These are phyloP conservation scores for Hylomyscus alleni DNA, from an alignment of 2,797 vertebrate genomes.

Conservation along the genomic window DNA sequence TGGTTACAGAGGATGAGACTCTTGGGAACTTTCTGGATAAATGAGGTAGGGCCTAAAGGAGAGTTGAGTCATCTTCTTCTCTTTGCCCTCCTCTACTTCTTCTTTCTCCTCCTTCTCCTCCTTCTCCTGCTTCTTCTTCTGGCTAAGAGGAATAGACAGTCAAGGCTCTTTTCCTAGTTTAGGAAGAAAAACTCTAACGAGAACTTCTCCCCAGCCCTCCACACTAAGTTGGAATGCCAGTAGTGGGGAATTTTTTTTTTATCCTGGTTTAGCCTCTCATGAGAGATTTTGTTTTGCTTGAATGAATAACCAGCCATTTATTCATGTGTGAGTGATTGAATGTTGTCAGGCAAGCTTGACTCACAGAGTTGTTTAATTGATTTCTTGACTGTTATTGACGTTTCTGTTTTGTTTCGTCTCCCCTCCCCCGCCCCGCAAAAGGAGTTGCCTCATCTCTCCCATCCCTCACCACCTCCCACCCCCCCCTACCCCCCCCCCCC, in stretches of 20 bases:
- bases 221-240: neutral
- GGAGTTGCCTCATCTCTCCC: neutral
- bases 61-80: neutral
- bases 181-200: neutral
- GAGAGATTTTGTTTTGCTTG: neutral
- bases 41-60: too few relatives aligned
- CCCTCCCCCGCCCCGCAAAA: neutral
- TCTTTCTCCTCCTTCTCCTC: neutral
- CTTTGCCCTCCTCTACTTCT: neutral
- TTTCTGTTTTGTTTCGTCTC: neutral
- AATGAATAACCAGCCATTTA: neutral
- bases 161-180: neutral
- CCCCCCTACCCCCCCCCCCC: too few relatives aligned
- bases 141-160: neutral
- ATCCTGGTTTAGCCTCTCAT: neutral
- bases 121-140: neutral
- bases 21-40: neutral
- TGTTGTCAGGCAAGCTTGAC: neutral
- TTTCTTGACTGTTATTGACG: neutral
- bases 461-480: neutral
- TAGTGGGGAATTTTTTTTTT: neutral
- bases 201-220: neutral
- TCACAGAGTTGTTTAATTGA: neutral
- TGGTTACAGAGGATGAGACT: neutral
- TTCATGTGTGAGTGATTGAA: neutral